These are phyloP conservation scores for Apodemus speciosus DNA, from an alignment of 2,113 vertebrate genomes.

Conservation along the genomic window DNA sequence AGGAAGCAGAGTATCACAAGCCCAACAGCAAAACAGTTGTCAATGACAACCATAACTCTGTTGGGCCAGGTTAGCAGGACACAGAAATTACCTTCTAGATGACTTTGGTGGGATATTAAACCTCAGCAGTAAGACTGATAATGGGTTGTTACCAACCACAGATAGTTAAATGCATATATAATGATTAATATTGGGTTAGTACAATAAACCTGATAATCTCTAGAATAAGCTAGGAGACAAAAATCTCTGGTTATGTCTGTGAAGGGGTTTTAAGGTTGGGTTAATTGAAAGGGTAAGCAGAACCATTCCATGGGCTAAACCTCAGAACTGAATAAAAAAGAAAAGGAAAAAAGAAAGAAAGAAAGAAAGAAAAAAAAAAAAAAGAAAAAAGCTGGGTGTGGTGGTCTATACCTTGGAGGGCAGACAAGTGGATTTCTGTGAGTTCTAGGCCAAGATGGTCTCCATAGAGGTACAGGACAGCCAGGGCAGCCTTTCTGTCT, in stretches of 20 bases:
- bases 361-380: background rate
- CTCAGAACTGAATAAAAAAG: background rate
- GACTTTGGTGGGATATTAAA: background rate
- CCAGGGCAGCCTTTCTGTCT: background rate
- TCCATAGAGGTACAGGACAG: background rate
- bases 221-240: background rate
- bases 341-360: background rate
- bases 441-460: background rate
- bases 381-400: background rate
- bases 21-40: background rate
- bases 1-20: background rate
- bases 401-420: background rate
- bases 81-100: background rate
- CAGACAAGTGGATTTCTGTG: background rate
- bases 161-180: background rate
- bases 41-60: too few species aligned
- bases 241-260: background rate
- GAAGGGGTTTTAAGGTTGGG: background rate
- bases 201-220: background rate
- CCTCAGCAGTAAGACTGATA: background rate
- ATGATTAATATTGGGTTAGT: background rate
- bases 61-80: background rate
- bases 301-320: background rate
- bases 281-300: background rate
- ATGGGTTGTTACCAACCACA: fast-evolving